phyloP scores from a whole-genome alignment of 1,140 invertebrate genomes.

The Drosophila prosaltans region DNA sequence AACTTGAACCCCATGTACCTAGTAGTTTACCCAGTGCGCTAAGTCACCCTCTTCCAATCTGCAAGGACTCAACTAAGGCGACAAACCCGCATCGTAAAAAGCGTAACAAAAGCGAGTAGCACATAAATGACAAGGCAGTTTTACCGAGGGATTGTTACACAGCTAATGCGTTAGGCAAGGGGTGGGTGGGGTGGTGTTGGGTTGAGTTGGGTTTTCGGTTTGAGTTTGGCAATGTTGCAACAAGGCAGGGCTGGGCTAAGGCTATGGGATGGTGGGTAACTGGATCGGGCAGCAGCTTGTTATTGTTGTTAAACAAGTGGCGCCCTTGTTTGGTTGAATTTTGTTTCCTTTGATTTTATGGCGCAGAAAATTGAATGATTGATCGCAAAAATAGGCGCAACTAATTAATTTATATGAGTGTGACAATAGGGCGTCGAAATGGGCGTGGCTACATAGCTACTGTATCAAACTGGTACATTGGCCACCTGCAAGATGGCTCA shows the following conservation, averaged over 20 bases:
- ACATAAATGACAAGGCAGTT: constrained; percentile 69
- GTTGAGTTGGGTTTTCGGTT: too few species aligned
- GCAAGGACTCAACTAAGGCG: constrained; percentile 18
- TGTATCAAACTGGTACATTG: constrained; percentile 31
- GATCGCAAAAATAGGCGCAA: constrained; percentile 77
- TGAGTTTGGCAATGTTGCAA: constrained; percentile 37
- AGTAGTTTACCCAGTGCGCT: too few species aligned
- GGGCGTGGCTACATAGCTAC: constrained; percentile 55
- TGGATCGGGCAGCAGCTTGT: background rate
- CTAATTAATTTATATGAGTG: constrained; percentile 66
- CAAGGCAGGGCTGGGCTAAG: background rate
- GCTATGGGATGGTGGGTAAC: constrained; percentile 27
- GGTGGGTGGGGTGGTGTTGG: constrained; percentile 1
- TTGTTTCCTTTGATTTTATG: constrained; percentile 63
- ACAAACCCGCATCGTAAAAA: constrained; percentile 55
- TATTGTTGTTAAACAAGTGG: constrained; percentile 52
- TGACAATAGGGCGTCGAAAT: constrained; percentile 50
- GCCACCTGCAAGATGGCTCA: constrained; percentile 61
- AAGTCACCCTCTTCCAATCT: constrained; percentile 2
- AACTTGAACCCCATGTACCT: background rate
- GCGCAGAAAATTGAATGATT: constrained; percentile 79
- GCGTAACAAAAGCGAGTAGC: constrained; percentile 42
- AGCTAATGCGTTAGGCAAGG: constrained; percentile 12
- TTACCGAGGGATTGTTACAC: constrained; percentile 20
- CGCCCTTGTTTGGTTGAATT: constrained; percentile 43